phyloP scores from a whole-genome alignment of 2,888 invertebrate species.

The Ectemnius lituratus region DNA sequence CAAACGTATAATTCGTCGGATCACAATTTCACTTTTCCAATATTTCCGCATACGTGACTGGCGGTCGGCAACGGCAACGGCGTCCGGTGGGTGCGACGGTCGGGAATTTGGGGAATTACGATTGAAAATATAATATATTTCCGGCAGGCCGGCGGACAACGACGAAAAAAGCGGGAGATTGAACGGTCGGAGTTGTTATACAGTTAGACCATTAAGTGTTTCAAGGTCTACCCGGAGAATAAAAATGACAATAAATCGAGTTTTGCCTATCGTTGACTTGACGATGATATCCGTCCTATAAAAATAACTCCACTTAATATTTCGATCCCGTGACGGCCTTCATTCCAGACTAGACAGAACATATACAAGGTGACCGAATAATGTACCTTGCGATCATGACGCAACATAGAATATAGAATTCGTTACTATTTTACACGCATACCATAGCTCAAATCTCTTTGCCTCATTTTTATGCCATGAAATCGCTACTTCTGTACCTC shows the following conservation, averaged over 20 bases:
- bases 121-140: constrained; percentile 12
- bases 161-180: neutral
- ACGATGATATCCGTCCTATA: constrained; percentile 16
- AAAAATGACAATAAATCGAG: constrained; percentile 8
- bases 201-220: neutral
- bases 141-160: neutral
- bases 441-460: too few relatives aligned
- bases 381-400: too few relatives aligned
- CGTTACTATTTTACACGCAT: too few relatives aligned
- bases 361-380: too few relatives aligned
- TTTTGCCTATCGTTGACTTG: constrained; percentile 16
- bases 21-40: constrained; percentile 18
- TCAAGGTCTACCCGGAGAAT: neutral
- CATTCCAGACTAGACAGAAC: neutral
- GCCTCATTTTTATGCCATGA: too few relatives aligned
- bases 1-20: constrained; percentile 15
- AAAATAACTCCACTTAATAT: constrained; percentile 15
- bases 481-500: too few relatives aligned
- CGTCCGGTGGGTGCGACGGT: neutral
- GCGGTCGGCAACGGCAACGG: too few relatives aligned
- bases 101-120: constrained; percentile 16
- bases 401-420: too few relatives aligned
- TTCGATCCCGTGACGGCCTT: constrained; percentile 42
- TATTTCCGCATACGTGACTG: constrained; percentile 6
- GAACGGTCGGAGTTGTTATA: too few relatives aligned